Conservation (phyloP, 2,113 vertebrate genomes). For the Monopterus albus region DNA sequence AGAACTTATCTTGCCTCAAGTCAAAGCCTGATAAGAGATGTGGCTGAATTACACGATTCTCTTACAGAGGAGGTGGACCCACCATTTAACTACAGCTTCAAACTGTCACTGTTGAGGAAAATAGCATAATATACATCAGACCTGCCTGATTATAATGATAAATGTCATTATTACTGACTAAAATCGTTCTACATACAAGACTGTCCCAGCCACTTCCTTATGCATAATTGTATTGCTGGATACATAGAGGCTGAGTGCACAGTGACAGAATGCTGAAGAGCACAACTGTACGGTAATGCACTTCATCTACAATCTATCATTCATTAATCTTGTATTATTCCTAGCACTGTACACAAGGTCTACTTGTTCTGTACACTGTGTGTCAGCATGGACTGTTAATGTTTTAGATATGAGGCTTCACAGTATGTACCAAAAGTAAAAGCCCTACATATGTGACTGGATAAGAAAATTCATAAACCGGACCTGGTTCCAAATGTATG, state of each 20-base stretch:
- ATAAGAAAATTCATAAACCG: not conserved
- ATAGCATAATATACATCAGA: not conserved
- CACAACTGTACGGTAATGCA: not conserved
- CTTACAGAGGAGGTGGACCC: too few relatives aligned
- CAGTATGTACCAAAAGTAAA: not conserved
- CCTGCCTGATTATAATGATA: not conserved
- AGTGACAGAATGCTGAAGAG: not conserved
- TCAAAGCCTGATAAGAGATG: not conserved
- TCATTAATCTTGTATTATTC: constrained; percentile 1
- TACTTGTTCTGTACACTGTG: not conserved
- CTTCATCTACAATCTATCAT: constrained; percentile 4
- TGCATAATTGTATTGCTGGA: not conserved
- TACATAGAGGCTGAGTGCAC: not conserved
- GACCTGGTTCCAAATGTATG: not conserved
- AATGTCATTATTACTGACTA: constrained; percentile 6
- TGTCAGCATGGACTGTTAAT: not conserved
- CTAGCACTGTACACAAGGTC: not conserved
- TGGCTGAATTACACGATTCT: too few relatives aligned
- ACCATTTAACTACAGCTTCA: not conserved
- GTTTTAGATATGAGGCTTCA: not conserved
- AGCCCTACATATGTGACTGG: not conserved
- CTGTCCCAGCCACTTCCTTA: not conserved
- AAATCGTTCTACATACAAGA: not conserved
- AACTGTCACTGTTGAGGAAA: not conserved
- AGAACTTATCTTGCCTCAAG: not conserved